Evolutionary conservation across 2,888 invertebrate genomes (phyloP).

Genomic region (Eumacrocentrus americanus): DNA sequence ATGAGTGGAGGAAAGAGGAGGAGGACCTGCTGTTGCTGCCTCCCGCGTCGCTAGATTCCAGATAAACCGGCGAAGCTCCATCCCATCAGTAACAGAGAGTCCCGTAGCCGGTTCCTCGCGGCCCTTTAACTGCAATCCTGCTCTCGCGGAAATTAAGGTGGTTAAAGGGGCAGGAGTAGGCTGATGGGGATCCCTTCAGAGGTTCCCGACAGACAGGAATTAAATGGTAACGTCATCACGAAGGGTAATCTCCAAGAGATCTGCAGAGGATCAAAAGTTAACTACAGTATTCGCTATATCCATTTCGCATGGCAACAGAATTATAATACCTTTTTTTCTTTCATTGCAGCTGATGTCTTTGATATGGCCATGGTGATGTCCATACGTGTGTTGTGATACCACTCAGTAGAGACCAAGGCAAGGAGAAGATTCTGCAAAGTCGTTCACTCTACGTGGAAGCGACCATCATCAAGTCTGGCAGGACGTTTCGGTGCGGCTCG

Average conservation of each 20-base stretch:
- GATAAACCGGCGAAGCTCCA: constrained; percentile 34
- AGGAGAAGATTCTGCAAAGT: too few species aligned
- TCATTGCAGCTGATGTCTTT: too few species aligned
- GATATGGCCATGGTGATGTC: too few species aligned
- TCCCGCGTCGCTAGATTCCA: constrained; percentile 46
- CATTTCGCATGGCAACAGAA: neutral
- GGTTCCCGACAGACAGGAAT: constrained; percentile 30
- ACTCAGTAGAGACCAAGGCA: too few species aligned
- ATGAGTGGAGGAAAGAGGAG: constrained; percentile 3
- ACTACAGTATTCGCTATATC: neutral
- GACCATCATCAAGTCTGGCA: too few species aligned
- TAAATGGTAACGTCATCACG: constrained; percentile 34
- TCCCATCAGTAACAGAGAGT: constrained; percentile 28
- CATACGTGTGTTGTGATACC: too few species aligned
- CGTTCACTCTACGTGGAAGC: too few species aligned
- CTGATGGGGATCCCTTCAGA: constrained; percentile 6
- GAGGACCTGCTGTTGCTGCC: constrained; percentile 37
- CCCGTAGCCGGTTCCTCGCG: constrained; percentile 13
- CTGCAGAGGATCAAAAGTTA: neutral
- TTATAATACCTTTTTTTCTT: too few species aligned
- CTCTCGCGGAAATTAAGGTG: constrained; percentile 37
- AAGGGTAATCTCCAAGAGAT: neutral
- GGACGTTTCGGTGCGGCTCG: too few species aligned
- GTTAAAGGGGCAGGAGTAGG: constrained; percentile 34
- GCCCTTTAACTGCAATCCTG: constrained; percentile 27